Conservation (phyloP, 2,888 invertebrate genomes). For the Penaeus monodon region DNA sequence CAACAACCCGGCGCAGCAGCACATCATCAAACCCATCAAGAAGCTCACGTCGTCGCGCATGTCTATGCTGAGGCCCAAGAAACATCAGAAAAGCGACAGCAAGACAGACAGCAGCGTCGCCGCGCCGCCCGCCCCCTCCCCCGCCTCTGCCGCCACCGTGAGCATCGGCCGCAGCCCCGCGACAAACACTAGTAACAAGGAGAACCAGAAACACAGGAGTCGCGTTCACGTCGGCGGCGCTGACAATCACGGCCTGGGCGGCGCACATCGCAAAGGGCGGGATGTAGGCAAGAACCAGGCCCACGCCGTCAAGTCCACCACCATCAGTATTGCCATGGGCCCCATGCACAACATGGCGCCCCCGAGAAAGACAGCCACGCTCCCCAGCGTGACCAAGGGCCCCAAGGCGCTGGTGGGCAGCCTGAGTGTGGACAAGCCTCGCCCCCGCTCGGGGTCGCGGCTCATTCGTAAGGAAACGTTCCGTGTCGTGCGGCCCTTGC, state of each 20-base stretch:
- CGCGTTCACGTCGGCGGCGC: slow-evolving; percentile 48
- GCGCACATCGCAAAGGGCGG: too few species aligned
- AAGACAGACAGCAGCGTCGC: background rate
- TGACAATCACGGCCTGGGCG: too few species aligned
- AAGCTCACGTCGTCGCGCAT: slow-evolving; percentile 52
- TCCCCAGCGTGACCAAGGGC: background rate
- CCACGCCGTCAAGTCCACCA: slow-evolving; percentile 53
- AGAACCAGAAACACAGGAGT: slow-evolving; percentile 61
- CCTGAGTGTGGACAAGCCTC: slow-evolving; percentile 7
- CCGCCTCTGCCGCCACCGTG: slow-evolving; percentile 15
- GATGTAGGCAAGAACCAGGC: background rate
- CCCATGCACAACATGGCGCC: slow-evolving; percentile 26
- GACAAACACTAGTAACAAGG: slow-evolving; percentile 45
- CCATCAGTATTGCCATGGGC: slow-evolving; percentile 61
- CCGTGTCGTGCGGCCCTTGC: slow-evolving; percentile 36
- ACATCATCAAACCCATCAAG: slow-evolving; percentile 37
- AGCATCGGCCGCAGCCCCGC: slow-evolving; percentile 7
- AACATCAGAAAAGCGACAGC: background rate
- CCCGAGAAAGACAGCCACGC: background rate
- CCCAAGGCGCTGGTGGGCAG: background rate
- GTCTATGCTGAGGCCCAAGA: slow-evolving; percentile 39
- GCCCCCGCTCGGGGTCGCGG: slow-evolving; percentile 54
- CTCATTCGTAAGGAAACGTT: slow-evolving; percentile 63
- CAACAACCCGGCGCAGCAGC: slow-evolving; percentile 25
- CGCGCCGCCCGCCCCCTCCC: background rate